Base-by-base conservation (phyloP, 2,888 invertebrate species). In the Eilema depressum region DNA sequence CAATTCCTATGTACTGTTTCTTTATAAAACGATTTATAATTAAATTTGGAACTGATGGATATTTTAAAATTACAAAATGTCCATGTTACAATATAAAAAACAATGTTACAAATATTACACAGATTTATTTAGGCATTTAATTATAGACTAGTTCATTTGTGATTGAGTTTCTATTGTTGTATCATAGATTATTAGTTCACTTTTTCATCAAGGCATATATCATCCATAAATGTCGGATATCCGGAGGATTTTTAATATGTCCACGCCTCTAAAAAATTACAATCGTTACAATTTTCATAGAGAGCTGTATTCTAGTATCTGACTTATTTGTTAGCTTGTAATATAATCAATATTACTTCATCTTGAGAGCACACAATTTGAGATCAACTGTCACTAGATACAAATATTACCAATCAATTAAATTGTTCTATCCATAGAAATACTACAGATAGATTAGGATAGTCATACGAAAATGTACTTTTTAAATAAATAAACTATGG, bases 131-230 rank as follows among this genome's bases (percentile, higher is more conserved):
- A 71, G 63, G 63, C 71, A 60, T 25, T 47, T 64, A 26, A 8
- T 47, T 63, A 4, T 59, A 53, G 66, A 70, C 66, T 66, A 70
- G 63, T 66, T 64, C 14, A 47, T 67, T 68, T 68, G 64, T 64
- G 64, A 71, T 67, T 47, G 10, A 11, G 10, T 30, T 66, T 30
- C 60, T 65, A 69, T 41, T 68, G 26, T 30, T 26, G 2, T 28
- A 28, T 28, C 28, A 28, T 28, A 33, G 10, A 37, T 37, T 37
- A 37, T 37, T 37, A 37, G 1, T 33, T 37, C 33, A 37, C 33
- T 33, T 33, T 33, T 12, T 37, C 14, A 41, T 17, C 41, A 41
- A 3, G 17, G 17, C n/a, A n/a, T 5, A 3, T 5, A 41, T 4
- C 41, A 41, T 41, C 4, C 41, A 41, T 41, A 3, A 41, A 14